phyloP scores from a whole-genome alignment of 2,113 vertebrate species.

The Forbesichthys papilliferus region DNA sequence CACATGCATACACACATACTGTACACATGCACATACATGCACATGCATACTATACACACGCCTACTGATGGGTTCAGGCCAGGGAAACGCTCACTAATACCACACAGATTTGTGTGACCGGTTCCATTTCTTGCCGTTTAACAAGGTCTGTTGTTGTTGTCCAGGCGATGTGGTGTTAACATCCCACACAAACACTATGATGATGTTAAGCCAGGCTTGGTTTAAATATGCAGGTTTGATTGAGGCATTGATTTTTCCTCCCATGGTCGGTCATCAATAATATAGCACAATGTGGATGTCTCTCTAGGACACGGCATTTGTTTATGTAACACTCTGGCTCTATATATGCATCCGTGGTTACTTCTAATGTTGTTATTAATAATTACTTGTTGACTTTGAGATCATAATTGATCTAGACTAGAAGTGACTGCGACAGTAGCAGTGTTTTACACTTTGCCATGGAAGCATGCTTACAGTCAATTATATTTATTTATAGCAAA shows the following conservation, averaged over 20 bases:
- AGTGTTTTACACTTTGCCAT: too few species aligned
- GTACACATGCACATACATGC: too few species aligned
- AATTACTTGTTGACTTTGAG: too few species aligned
- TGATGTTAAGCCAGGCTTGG: background rate
- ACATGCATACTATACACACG: slow-evolving; percentile 22
- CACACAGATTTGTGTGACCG: slow-evolving; percentile 36
- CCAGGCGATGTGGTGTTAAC: slow-evolving; percentile 1
- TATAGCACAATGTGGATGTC: background rate
- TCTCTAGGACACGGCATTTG: background rate
- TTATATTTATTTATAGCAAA: too few species aligned
- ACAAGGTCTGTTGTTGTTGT: slow-evolving; percentile 6
- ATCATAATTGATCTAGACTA: background rate
- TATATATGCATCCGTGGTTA: too few species aligned
- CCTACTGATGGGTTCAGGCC: slow-evolving; percentile 38
- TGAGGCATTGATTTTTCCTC: slow-evolving; percentile 3
- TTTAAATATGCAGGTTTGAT: background rate
- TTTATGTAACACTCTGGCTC: too few species aligned
- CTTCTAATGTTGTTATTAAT: too few species aligned
- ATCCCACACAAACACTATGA: slow-evolving; percentile 9
- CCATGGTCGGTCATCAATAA: background rate
- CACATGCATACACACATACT: background rate
- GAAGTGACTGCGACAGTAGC: too few species aligned
- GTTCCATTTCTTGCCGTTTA: slow-evolving; percentile 24
- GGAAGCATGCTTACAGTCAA: too few species aligned
- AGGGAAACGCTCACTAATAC: slow-evolving; percentile 34